phyloP scores from a whole-genome alignment of 2,797 vertebrate genomes.

The Poecilia gillii region DNA sequence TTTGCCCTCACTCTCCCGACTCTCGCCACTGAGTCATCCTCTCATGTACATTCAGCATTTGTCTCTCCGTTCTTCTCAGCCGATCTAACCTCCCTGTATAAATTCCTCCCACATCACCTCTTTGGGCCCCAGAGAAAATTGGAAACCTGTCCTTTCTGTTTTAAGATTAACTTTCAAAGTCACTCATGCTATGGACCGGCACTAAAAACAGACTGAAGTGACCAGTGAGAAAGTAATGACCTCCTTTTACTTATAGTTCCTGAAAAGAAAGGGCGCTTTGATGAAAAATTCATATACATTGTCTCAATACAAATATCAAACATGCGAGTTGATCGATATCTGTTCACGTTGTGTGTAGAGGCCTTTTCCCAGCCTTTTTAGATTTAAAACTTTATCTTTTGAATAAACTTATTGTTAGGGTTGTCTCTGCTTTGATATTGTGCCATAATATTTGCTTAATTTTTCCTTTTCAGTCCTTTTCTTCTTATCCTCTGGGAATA shows the following conservation, averaged over 20 bases:
- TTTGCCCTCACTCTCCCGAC: slow-evolving; percentile 15
- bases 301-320: not conserved
- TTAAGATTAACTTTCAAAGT: slow-evolving; percentile 37
- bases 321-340: not conserved
- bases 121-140: slow-evolving; percentile 37
- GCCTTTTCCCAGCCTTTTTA: not conserved
- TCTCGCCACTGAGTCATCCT: slow-evolving; percentile 46
- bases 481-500: not conserved
- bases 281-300: not conserved
- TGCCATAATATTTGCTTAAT: not conserved
- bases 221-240: not conserved
- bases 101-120: slow-evolving; percentile 51
- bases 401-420: no score
- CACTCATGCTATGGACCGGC: slow-evolving; percentile 8
- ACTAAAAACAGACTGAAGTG: not conserved
- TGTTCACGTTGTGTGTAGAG: not conserved
- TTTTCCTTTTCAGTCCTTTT: not conserved
- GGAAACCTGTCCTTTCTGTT: slow-evolving; percentile 35
- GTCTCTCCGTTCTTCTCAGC: slow-evolving; percentile 21
- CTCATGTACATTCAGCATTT: slow-evolving; percentile 50
- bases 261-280: not conserved
- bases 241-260: not conserved
- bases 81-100: slow-evolving; percentile 37
- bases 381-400: not conserved
- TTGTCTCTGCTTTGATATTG: not conserved